phyloP scores from a whole-genome alignment of 2,113 vertebrate genomes.

The Podarcis cretensis region DNA sequence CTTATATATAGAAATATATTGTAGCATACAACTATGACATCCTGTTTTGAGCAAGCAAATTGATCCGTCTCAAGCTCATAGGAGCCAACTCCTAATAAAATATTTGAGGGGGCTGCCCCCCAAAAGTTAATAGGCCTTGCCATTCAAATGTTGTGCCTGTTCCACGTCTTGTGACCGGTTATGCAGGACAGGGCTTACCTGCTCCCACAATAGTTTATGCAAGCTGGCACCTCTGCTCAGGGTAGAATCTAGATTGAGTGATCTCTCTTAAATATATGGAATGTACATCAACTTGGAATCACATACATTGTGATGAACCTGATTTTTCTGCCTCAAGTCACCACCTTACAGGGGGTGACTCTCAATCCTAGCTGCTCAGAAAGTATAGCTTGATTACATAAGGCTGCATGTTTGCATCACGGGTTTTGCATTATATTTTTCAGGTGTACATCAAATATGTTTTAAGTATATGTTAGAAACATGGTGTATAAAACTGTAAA shows the following conservation, averaged over 20 bases:
- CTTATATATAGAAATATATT: background rate
- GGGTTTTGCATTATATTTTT: background rate
- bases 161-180: too few species aligned
- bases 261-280: conserved; percentile 22
- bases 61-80: background rate
- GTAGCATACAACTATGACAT: conserved; percentile 37
- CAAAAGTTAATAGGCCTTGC: too few species aligned
- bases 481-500: background rate
- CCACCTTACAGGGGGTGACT: background rate
- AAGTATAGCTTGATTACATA: background rate
- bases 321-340: background rate
- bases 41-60: conserved; percentile 20
- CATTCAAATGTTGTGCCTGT: too few species aligned
- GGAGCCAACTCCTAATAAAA: too few species aligned
- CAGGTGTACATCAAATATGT: background rate
- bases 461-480: background rate
- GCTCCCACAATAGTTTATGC: too few species aligned
- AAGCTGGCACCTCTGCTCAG: too few species aligned
- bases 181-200: too few species aligned
- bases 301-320: background rate
- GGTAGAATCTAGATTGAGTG: conserved; percentile 44
- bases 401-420: background rate
- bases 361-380: background rate
- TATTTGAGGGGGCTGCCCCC: too few species aligned
- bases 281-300: background rate